A percentile compares a stretch with the other conserved stretches of the same genome.
Evolutionary conservation across 2,113 vertebrate genomes (phyloP).

Genomic region (Anhinga rufa): DNA sequence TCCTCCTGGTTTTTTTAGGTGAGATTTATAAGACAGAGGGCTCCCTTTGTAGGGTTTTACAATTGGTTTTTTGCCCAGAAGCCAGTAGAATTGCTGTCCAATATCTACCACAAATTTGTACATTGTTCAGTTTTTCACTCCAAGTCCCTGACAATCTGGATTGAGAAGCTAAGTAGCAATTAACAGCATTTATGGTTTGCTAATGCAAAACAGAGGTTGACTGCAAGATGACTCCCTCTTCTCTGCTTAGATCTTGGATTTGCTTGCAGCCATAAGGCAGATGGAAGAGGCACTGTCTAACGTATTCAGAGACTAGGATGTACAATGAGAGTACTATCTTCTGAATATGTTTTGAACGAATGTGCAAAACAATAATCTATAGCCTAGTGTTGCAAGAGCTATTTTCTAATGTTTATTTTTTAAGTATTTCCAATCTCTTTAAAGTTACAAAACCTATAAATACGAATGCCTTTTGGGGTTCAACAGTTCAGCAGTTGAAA

Average conservation of each 20-base stretch:
- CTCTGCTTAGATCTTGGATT: neutral
- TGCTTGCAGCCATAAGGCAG: neutral
- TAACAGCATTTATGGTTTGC: neutral
- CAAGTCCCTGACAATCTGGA: neutral
- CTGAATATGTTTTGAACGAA: neutral
- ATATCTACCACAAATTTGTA: neutral
- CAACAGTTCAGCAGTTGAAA: neutral
- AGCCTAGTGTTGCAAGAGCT: neutral
- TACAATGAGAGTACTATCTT: fast-evolving
- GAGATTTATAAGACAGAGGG: neutral
- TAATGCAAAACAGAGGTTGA: neutral
- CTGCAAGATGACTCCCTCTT: neutral
- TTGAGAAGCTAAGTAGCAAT: neutral
- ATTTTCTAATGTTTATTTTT: neutral
- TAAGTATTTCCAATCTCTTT: neutral
- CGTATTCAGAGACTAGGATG: neutral
- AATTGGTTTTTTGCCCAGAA: neutral
- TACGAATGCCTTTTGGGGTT: neutral
- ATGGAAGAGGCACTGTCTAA: neutral
- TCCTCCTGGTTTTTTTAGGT: neutral
- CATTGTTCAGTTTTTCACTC: neutral
- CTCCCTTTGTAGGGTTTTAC: neutral
- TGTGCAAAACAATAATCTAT: neutral
- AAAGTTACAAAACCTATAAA: neutral
- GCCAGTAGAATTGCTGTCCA: neutral